A percentile compares a stretch with the other conserved stretches of the same genome.
phyloP scores from a whole-genome alignment of 1,140 invertebrate genomes.

The Leptinotarsa lineolata region DNA sequence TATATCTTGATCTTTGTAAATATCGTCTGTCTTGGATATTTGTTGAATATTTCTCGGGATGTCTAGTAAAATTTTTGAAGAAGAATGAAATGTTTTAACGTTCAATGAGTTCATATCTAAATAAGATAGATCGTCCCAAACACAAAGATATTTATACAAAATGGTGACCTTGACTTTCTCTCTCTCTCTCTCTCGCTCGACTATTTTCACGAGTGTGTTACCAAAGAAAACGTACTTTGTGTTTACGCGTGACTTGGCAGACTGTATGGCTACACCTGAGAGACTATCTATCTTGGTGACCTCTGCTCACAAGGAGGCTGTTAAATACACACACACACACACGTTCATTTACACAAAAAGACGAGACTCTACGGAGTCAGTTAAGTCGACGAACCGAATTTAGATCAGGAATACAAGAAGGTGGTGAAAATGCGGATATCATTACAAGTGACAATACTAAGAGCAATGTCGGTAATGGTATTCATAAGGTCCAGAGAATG shows the following conservation, averaged over 20 bases:
- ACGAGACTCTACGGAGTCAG: neutral
- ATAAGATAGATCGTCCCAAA: neutral
- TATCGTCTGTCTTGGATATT: too few relatives aligned
- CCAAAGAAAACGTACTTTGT: slow-evolving; percentile 5
- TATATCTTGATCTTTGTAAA: too few relatives aligned
- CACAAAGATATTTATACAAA: neutral
- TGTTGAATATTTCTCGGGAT: too few relatives aligned
- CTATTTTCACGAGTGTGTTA: neutral
- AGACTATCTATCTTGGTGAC: neutral
- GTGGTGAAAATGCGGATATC: too few relatives aligned
- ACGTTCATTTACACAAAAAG: too few relatives aligned
- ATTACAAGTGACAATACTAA: too few relatives aligned
- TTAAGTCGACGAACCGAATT: neutral
- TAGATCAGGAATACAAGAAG: neutral
- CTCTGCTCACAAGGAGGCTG: neutral
- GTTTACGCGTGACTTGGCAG: slow-evolving; percentile 3
- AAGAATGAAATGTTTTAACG: too few relatives aligned
- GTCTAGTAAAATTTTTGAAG: too few relatives aligned
- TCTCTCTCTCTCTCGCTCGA: neutral
- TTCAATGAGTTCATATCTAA: too few relatives aligned
- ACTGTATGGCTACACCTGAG: slow-evolving; percentile 7
- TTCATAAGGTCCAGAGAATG: too few relatives aligned
- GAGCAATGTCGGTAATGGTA: too few relatives aligned
- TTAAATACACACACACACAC: neutral
- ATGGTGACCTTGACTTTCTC: neutral